Evolutionary conservation across 2,113 vertebrate genomes (phyloP).

Genomic region (Pteronura brasiliensis): DNA sequence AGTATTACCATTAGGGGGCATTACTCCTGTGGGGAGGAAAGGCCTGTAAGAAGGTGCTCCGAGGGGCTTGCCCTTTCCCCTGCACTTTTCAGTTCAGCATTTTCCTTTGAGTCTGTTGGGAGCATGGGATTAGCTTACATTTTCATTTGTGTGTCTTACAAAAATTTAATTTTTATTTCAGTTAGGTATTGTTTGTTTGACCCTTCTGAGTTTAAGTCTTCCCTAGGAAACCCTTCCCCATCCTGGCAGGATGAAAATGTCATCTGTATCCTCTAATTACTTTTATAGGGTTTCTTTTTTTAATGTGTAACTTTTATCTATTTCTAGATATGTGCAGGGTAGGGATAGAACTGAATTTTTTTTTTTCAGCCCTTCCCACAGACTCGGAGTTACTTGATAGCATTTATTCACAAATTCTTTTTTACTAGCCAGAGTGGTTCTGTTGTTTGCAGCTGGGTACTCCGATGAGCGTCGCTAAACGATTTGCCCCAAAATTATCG

Average conservation of each 20-base stretch:
- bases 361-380: not conserved
- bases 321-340: not conserved
- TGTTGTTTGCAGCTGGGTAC: not conserved
- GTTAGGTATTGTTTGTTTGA: not conserved
- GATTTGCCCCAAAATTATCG: not conserved
- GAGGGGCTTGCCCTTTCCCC: not conserved
- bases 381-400: not conserved
- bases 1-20: not conserved
- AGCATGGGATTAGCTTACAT: not conserved
- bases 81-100: not conserved
- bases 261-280: not conserved
- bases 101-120: not conserved
- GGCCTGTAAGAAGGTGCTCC: not conserved
- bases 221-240: not conserved
- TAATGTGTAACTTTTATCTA: not conserved
- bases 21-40: not conserved
- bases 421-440: not conserved
- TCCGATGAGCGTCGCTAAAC: not conserved
- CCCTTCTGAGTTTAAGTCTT: not conserved
- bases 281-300: not conserved
- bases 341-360: not conserved
- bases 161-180: conserved; percentile 3
- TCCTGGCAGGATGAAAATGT: not conserved
- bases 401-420: not conserved
- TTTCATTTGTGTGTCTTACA: not conserved